Percentiles rank a stretch among this genome's conserved stretches.
phyloP scores from a whole-genome alignment of 92 coral and sea anemone genomes.

The Parazoanthus darwini region DNA sequence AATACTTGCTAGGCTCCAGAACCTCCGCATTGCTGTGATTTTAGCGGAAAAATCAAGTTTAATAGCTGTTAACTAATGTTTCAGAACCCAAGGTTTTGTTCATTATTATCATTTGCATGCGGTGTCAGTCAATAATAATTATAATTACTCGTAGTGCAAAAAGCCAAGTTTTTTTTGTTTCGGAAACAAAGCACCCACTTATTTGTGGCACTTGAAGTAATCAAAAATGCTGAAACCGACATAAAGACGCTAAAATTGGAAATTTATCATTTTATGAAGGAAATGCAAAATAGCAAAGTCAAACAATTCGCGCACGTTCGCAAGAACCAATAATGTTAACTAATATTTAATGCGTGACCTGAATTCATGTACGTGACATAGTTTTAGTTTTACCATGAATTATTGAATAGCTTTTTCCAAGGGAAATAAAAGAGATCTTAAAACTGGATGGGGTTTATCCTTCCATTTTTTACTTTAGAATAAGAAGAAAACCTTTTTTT shows the following conservation, averaged over 20 bases:
- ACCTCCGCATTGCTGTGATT: background rate
- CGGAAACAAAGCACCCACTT: slow-evolving; percentile 16
- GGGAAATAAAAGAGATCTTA: background rate
- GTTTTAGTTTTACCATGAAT: too few relatives aligned
- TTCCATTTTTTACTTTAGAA: too few relatives aligned
- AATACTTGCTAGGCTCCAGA: background rate
- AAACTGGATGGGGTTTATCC: too few relatives aligned
- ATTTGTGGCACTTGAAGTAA: slow-evolving; percentile 10
- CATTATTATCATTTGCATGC: background rate
- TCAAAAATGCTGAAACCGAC: slow-evolving; percentile 23
- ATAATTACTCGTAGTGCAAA: slow-evolving; percentile 4
- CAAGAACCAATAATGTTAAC: background rate
- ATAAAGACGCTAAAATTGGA: slow-evolving; percentile 26
- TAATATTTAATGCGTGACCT: slow-evolving; percentile 9
- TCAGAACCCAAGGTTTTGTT: background rate
- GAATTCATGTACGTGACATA: background rate
- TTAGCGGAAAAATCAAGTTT: background rate
- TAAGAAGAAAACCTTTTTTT: too few relatives aligned
- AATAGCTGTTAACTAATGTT: background rate
- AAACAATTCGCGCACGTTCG: slow-evolving; percentile 9
- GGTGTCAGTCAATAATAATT: slow-evolving; percentile 22
- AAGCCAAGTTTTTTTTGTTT: background rate
- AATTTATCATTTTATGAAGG: slow-evolving; percentile 19
- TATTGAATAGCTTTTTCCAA: too few relatives aligned
- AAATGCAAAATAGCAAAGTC: background rate